A percentile compares a stretch with the other conserved stretches of the same genome.
Conservation (phyloP, 2,888 invertebrate genomes). For the Ichneumon xanthorius region DNA sequence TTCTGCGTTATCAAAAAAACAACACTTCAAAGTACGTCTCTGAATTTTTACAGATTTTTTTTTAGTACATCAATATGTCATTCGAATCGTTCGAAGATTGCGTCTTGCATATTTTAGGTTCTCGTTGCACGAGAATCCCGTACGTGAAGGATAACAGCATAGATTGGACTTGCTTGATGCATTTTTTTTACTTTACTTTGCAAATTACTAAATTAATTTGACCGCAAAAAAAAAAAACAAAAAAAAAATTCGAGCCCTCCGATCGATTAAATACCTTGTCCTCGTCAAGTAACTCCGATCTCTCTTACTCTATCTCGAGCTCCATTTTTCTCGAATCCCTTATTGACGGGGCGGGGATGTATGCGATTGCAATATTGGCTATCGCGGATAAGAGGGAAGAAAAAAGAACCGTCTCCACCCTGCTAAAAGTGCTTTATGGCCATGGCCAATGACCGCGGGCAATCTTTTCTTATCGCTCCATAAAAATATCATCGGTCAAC, state of each 20-base stretch:
- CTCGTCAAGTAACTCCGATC: not conserved
- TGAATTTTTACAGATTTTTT: no score
- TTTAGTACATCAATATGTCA: no score
- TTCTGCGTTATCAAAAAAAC: no score
- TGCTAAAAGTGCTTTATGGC: slow-evolving; percentile 24
- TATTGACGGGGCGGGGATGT: slow-evolving; percentile 22
- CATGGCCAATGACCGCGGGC: slow-evolving; percentile 20
- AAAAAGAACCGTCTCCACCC: slow-evolving; percentile 27
- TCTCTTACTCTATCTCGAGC: slow-evolving; percentile 11
- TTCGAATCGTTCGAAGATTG: no score
- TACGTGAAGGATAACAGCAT: no score
- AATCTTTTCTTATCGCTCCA: slow-evolving; percentile 73
- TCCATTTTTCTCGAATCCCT: slow-evolving; percentile 16
- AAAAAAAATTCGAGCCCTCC: not conserved
- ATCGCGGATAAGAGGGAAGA: slow-evolving; percentile 16
- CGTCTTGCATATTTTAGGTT: no score
- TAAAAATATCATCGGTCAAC: slow-evolving; percentile 75
- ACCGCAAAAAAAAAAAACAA: no score
- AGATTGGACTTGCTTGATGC: no score
- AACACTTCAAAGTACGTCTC: no score
- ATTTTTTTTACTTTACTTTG: not conserved
- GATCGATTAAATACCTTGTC: not conserved
- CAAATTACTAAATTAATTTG: not conserved
- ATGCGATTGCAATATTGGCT: slow-evolving; percentile 37
- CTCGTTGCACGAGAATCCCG: no score